Evolutionary conservation across 2,113 vertebrate species (phyloP).

Genomic region (Clarias batrachus): DNA sequence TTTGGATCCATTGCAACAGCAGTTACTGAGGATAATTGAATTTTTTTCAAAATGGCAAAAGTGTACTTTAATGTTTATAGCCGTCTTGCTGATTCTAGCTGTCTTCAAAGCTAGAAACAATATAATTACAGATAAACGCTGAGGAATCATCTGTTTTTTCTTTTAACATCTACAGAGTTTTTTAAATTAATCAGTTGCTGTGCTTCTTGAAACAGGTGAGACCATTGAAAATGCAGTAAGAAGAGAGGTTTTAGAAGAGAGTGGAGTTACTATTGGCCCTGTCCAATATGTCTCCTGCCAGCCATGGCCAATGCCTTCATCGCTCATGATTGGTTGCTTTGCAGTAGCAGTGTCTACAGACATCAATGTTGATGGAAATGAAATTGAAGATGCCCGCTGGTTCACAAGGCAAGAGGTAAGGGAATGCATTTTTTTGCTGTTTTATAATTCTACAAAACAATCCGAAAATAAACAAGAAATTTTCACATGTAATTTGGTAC

Average conservation of each 20-base stretch:
- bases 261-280: constrained; percentile 83
- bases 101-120: not conserved
- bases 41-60: not conserved
- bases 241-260: constrained; percentile 91
- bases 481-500: not conserved
- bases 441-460: not conserved
- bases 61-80: not conserved
- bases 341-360: constrained; percentile 83
- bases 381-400: constrained; percentile 95
- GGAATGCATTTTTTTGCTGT: not conserved
- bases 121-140: not conserved
- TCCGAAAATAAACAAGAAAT: not conserved
- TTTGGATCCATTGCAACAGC: not conserved
- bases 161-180: not conserved
- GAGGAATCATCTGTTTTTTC: not conserved
- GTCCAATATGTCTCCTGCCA: constrained; percentile 89
- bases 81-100: too few relatives aligned
- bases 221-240: constrained; percentile 88
- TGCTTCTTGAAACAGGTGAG: constrained; percentile 76
- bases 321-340: constrained; percentile 92
- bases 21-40: not conserved
- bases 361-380: constrained; percentile 87
- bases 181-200: not conserved
- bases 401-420: constrained; percentile 89
- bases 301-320: constrained; percentile 96